Base-by-base conservation (phyloP, 2,888 invertebrate species). In the Augiades crinisus region DNA sequence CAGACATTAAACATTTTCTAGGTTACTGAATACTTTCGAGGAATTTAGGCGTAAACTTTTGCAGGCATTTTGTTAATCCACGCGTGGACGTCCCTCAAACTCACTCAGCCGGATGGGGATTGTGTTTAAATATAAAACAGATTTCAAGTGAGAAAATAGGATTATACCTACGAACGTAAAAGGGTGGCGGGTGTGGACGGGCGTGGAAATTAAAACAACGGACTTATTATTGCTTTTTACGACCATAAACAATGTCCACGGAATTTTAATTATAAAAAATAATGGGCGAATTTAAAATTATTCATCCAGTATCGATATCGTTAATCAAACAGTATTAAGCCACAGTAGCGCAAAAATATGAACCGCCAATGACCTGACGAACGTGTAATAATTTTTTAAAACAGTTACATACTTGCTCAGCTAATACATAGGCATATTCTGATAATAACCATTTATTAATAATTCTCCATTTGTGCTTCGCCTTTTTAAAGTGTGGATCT, bases 401-500 rank as follows among this genome's bases (percentile, higher is more conserved):
- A 24, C 3, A 37, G 12, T 21, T 51, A 81, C 89, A 84, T 85
- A 96, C 98, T 68, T 94, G 94, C 73, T 94, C 94, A 49, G 92
- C 92, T 52, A 99, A 88, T 33, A 98, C 94, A 89, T 97, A 99
- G 0, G 99, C 99, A 91, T 99, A 99, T 84, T 99, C 99, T 1
- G 99, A 96, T 14, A 99, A 88, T 24, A 99, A 88, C 64, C 95
- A 95, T 65, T 95, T 93, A 75, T 97, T 99, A 58, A 99, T 97
- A 56, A 99, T 99, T 55, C 99, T 92, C 99, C 99, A 99, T 81
- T 99, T 99, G 75, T 99, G 98, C 85, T 99, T 99, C 0, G 98
- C 95, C 72, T 95, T 98, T 80, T 99, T 99, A 80, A 99, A 99
- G 88, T 99, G 99, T 21, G 99, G 99, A 89, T 99, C 99, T 16